Evolutionary conservation across 2,113 vertebrate genomes (phyloP).

Genomic region (Albula glossodonta): DNA sequence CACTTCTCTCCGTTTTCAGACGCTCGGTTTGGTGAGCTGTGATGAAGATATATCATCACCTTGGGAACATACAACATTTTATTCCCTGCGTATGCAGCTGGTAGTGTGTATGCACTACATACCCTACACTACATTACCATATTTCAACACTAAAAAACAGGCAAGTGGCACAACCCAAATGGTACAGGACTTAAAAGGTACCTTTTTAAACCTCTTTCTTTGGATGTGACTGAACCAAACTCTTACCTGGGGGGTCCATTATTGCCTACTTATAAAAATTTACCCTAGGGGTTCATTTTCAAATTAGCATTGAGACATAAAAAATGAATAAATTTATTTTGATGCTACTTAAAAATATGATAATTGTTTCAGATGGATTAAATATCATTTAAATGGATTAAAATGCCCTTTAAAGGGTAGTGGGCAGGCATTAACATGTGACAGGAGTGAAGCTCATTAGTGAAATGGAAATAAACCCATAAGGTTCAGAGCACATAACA

Average conservation of each 20-base stretch:
- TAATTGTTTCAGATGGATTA: neutral
- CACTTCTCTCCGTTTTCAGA: neutral
- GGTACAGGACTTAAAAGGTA: neutral
- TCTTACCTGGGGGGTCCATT: neutral
- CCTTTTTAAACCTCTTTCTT: neutral
- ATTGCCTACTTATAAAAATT: no score
- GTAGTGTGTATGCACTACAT: no score
- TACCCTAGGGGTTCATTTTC: no score
- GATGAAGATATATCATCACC: conserved; percentile 20
- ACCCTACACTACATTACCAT: neutral
- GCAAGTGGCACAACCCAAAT: neutral
- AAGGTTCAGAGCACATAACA: conserved; percentile 66
- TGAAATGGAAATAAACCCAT: conserved; percentile 16
- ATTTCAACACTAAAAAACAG: neutral
- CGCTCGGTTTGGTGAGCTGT: conserved; percentile 20
- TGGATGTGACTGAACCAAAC: neutral
- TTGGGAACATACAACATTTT: neutral
- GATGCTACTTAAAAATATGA: neutral
- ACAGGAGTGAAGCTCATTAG: neutral
- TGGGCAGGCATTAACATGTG: neutral
- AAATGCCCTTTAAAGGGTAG: neutral
- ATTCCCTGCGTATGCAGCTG: no score
- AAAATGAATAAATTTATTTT: neutral
- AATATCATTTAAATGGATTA: neutral
- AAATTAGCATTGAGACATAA: no score